A percentile compares a stretch with the other conserved stretches of the same genome.
These are phyloP conservation scores for Clusia tigrina DNA, from an alignment of 2,888 invertebrate species.

Conservation along the genomic window DNA sequence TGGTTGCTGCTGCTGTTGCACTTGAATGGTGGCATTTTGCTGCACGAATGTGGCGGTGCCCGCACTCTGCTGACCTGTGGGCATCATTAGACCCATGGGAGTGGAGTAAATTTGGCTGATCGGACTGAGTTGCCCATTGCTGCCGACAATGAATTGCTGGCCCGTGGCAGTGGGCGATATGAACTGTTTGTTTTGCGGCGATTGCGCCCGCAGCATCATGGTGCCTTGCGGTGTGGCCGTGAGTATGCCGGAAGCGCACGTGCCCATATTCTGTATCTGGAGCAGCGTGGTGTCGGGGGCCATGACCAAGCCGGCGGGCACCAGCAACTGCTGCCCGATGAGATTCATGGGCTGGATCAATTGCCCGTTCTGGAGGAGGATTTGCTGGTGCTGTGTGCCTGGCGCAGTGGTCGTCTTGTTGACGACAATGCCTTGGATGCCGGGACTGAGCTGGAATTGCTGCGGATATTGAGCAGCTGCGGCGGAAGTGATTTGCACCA, in stretches of 20 bases:
- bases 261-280: constrained; percentile 80
- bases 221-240: constrained; percentile 71
- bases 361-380: constrained; percentile 66
- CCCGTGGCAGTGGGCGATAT: constrained; percentile 72
- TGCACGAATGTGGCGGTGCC: constrained; percentile 80
- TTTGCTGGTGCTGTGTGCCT: constrained; percentile 65
- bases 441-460: constrained; percentile 77
- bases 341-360: constrained; percentile 85
- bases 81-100: constrained; percentile 63
- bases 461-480: constrained; percentile 73
- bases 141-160: constrained; percentile 77
- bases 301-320: constrained; percentile 87
- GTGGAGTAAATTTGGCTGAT: constrained; percentile 66
- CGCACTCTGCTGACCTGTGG: constrained; percentile 53
- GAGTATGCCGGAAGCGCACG: constrained; percentile 69
- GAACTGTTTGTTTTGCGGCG: constrained; percentile 76
- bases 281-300: constrained; percentile 79
- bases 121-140: constrained; percentile 81
- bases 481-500: constrained; percentile 65
- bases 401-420: constrained; percentile 63
- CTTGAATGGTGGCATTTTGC: constrained; percentile 80
- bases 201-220: constrained; percentile 80
- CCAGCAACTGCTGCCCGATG: constrained; percentile 83
- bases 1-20: constrained; percentile 68
- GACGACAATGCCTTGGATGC: constrained; percentile 78